Evolutionary conservation across 2,113 vertebrate genomes (phyloP).

Genomic region (Orientallactaga bullata): DNA sequence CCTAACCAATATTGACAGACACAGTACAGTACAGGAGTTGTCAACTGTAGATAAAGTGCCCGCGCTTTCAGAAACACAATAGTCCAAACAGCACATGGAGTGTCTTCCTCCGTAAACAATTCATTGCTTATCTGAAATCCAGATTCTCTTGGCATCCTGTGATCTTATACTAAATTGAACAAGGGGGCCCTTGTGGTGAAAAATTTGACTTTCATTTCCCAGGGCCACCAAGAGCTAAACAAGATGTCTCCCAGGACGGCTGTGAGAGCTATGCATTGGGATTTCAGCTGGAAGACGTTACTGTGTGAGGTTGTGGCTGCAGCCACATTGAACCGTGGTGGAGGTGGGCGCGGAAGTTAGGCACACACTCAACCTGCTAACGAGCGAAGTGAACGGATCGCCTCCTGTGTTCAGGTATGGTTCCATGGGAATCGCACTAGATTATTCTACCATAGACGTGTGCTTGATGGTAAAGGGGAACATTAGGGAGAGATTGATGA

Average conservation of each 20-base stretch:
- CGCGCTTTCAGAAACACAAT: neutral
- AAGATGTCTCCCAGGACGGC: neutral
- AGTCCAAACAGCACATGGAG: neutral
- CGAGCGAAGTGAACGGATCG: neutral
- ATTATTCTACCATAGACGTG: neutral
- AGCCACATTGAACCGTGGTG: fast-evolving
- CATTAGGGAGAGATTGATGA: neutral
- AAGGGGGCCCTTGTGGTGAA: neutral
- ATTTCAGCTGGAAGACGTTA: neutral
- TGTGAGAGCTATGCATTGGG: fast-evolving
- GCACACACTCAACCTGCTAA: fast-evolving
- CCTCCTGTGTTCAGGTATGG: neutral
- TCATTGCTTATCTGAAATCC: neutral
- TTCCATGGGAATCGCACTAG: neutral
- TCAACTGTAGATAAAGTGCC: neutral
- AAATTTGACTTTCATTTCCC: neutral
- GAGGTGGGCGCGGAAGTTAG: fast-evolving
- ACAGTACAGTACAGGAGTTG: neutral
- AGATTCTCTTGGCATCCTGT: neutral
- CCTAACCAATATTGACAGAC: neutral
- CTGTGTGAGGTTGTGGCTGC: too few species aligned
- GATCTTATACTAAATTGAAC: neutral
- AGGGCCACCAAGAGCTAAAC: fast-evolving
- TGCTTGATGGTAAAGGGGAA: neutral
- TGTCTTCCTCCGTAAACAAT: neutral